These are phyloP conservation scores for Brachyhypopomus gauderio DNA, from an alignment of 2,113 vertebrate species.

Conservation along the genomic window DNA sequence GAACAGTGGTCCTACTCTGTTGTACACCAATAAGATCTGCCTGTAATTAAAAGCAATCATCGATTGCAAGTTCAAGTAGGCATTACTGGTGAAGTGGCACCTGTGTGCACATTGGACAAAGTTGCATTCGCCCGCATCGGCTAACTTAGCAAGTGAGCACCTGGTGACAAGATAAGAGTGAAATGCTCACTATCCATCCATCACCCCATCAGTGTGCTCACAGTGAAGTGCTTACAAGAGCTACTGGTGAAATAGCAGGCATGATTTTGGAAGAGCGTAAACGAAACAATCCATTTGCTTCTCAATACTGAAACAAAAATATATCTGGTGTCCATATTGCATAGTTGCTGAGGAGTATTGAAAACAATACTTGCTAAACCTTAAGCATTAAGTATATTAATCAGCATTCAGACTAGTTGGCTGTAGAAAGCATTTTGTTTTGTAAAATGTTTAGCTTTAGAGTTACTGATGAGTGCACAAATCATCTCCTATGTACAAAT, in stretches of 20 bases:
- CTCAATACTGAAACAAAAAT: constrained; percentile 1
- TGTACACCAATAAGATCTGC: too few species aligned
- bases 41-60: too few species aligned
- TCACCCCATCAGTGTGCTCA: background rate
- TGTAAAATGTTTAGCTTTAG: too few species aligned
- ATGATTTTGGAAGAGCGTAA: background rate
- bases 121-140: background rate
- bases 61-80: too few species aligned
- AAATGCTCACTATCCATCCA: constrained; percentile 34
- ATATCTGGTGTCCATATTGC: background rate
- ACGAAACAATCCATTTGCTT: constrained; percentile 7
- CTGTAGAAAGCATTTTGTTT: too few species aligned
- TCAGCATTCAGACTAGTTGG: too few species aligned
- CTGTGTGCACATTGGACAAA: too few species aligned
- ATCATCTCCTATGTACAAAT: background rate
- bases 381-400: too few species aligned
- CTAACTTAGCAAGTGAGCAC: background rate
- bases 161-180: constrained; percentile 30
- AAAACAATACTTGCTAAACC: background rate
- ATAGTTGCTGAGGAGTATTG: background rate
- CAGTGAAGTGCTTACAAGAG: constrained; percentile 28
- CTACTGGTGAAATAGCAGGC: constrained; percentile 11
- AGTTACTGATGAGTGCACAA: too few species aligned
- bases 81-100: too few species aligned
- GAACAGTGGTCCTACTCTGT: too few species aligned